A percentile compares a stretch with the other conserved stretches of the same genome.
phyloP scores from a whole-genome alignment of 2,888 invertebrate genomes.

The Syrista parreyssii region DNA sequence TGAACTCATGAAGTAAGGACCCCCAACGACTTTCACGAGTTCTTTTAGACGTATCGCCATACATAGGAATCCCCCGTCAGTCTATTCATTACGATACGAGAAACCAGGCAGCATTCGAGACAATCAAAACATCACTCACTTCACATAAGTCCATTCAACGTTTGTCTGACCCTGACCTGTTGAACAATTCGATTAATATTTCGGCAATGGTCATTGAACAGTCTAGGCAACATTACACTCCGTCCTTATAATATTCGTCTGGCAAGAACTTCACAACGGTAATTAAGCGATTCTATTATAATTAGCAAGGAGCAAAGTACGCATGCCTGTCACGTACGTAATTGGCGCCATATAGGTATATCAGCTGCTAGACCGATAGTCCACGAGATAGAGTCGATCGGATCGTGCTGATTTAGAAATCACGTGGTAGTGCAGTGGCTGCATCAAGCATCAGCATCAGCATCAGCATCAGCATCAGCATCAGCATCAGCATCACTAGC shows the following conservation, averaged over 20 bases:
- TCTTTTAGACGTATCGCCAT: no score
- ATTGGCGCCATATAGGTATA: constrained; percentile 38
- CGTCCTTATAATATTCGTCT: not conserved
- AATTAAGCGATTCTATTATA: constrained; percentile 48
- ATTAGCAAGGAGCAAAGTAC: constrained; percentile 40
- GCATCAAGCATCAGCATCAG: not conserved
- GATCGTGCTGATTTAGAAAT: constrained; percentile 30
- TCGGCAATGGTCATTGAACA: not conserved
- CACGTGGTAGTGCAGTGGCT: constrained; percentile 16
- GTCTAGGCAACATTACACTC: not conserved
- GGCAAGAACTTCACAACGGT: constrained; percentile 15
- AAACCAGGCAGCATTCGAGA: not conserved
- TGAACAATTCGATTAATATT: not conserved
- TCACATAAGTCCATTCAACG: not conserved
- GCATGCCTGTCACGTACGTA: constrained; percentile 40
- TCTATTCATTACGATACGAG: not conserved
- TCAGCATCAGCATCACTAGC: not conserved
- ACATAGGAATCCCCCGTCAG: not conserved
- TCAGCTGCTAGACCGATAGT: constrained; percentile 9
- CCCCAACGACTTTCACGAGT: not conserved
- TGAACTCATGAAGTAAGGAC: not conserved
- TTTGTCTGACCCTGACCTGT: not conserved
- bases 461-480: not conserved
- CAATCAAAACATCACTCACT: not conserved
- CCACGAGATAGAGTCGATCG: constrained; percentile 9